Conservation (phyloP, 2,888 invertebrate genomes). For the Archips xylosteana region DNA sequence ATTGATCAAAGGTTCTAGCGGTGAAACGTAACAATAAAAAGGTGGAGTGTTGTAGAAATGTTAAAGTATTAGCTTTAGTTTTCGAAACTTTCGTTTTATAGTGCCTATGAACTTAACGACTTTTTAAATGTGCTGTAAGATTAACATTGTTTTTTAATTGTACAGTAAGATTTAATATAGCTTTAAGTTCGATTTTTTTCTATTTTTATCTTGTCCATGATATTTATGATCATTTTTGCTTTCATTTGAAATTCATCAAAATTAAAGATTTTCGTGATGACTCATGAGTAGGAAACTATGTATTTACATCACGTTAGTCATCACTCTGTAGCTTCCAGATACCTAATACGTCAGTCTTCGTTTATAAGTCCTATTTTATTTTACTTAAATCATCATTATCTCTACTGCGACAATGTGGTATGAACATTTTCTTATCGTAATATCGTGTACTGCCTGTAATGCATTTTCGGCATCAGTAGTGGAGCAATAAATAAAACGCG, state of each 20-base stretch:
- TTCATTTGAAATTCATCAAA: background rate
- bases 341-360: background rate
- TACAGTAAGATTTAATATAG: conserved; percentile 19
- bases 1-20: too few species aligned
- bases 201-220: conserved; percentile 1
- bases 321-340: background rate
- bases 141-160: conserved; percentile 10
- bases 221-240: conserved; percentile 5
- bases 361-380: background rate
- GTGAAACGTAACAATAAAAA: background rate
- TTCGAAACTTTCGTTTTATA: background rate
- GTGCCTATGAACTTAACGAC: background rate
- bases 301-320: background rate
- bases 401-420: background rate
- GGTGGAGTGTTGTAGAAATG: conserved; percentile 3
- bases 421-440: background rate
- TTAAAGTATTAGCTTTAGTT: conserved; percentile 20
- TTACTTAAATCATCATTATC: background rate
- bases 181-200: conserved; percentile 6
- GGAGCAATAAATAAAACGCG: too few species aligned
- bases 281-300: background rate
- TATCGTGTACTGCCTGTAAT: too few species aligned
- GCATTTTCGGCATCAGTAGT: too few species aligned
- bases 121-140: conserved; percentile 4
- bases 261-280: background rate